phyloP scores from a whole-genome alignment of 2,888 invertebrate species.

The Euplexia lucipara region DNA sequence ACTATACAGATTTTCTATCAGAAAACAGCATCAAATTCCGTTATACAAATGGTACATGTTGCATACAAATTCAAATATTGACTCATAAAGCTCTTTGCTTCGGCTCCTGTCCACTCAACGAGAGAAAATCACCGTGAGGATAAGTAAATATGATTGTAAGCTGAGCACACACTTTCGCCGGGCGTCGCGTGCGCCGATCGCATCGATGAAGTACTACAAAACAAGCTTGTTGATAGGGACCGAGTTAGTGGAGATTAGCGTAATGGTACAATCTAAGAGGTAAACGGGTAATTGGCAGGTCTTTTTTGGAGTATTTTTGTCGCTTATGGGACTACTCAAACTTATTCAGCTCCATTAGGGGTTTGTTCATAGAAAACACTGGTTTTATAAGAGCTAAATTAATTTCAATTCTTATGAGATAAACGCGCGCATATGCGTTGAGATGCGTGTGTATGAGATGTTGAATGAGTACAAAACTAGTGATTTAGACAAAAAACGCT shows the following conservation, averaged over 20 bases:
- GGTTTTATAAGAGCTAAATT: no score
- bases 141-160: slow-evolving; percentile 69
- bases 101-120: slow-evolving; percentile 32
- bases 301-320: no score
- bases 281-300: no score
- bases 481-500: no score
- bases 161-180: slow-evolving; percentile 71
- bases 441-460: no score
- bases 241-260: slow-evolving; percentile 42
- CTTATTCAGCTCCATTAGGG: no score
- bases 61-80: slow-evolving; percentile 39
- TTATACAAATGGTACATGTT: slow-evolving; percentile 8
- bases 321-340: no score
- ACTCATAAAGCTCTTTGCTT: slow-evolving; percentile 30
- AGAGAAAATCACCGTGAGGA: slow-evolving; percentile 64
- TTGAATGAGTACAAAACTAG: no score
- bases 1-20: neutral
- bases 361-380: no score
- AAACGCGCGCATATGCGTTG: no score
- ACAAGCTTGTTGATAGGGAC: slow-evolving; percentile 43
- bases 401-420: no score
- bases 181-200: slow-evolving; percentile 73
- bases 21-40: neutral
- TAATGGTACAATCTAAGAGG: no score
- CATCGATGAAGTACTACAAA: slow-evolving; percentile 67